Base-by-base conservation (phyloP, 2,888 invertebrate species). In the Ornithoptera alexandrae region DNA sequence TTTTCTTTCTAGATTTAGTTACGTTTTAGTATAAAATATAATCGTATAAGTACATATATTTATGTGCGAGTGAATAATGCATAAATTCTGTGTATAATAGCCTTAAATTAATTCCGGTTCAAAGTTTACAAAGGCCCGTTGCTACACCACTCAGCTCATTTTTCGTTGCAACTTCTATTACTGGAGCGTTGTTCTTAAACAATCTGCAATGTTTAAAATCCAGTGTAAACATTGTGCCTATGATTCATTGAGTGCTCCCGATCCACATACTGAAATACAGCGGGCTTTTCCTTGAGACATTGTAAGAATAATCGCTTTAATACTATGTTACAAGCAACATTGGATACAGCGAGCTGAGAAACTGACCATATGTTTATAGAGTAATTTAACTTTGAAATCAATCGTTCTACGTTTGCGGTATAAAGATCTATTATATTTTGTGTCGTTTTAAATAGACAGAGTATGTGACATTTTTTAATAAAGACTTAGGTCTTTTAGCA, bases 161-260 rank as follows among this genome's bases (percentile, higher is more conserved):
- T 72, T 72, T 73, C 56, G 66, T 62, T 68, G 72, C 68, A 71
- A 64, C 62, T 62, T 69, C 67, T 73, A 71, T 75, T 74, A 80
- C 77, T 75, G 77, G 76, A 76, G 69, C 72, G 72, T 71, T 74
- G 75, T 77, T 79, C 78, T 79, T 81, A 76, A 83, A 83, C 85
- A 81, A 78, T 83, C 81, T 84, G 80, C 78, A 77, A 80, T 80
- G 78, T 81, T 78, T 77, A 79, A 78, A 80, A 76, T 72, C 74
- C 74, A 76, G 74, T 74, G 79, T 83, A 84, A 82, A 83, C 82
- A 83, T 71, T 74, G 72, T 64, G 65, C 72, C 72, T 39, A 82
- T 87, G 86, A 87, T 85, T 87, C 87, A 87, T 84, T 80, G 79
- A 75, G 79, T 76, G 60, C 75, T 79, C 78, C 73, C 81, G 86